Evolutionary conservation across 1,140 invertebrate species (phyloP), one percentile per base, ranked within the genome.

Genomic region (Drosophila lini): DNA sequence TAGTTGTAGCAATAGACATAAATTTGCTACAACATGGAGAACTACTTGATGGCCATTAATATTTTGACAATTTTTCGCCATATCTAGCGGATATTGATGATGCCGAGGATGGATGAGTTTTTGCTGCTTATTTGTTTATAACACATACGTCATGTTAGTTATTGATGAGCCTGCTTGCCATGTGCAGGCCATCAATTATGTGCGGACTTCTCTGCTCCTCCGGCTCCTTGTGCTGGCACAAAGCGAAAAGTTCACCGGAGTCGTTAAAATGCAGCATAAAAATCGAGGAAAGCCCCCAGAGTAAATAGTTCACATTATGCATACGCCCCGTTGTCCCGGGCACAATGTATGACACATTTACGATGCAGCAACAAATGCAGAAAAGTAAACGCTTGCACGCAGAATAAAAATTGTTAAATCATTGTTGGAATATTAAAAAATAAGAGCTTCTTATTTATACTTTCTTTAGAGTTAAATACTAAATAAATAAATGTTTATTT

Each of bases 41-140:
- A 74, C 45, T 73, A 81, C 70, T 88, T 74, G 80, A 80, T 57
- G 84, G 62, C 84, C 74, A 89, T 89, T 90, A 81, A 89, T 84
- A 81, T 84, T 89, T 73, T 84, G 85, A 89, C 84, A 89, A 81
- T 83, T 89, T 86, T 61, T 61, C 81, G 62, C 60, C 63, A 52
- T 64, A 64, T 61, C 38, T 76, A 56, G 76, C 77, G 81, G 63
- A 89, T 73, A 73, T 89, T 90, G 81, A 89, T 89, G 84, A 75
- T 89, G 60, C 65, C 75, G 62, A 79, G 59, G 61, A 60, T 64
- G 61, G 69, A 83, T 89, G 84, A 77, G 78, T 74, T 81, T 61
- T 80, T 78, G 50, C 52, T 73, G 71, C 68, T 70, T 70, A 88
- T 86, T 86, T 78, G 63, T 83, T 80, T 77, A 86, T 83, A 77